Evolutionary conservation across 2,888 invertebrate genomes (phyloP).

Genomic region (Eutolmus rufibarbis): DNA sequence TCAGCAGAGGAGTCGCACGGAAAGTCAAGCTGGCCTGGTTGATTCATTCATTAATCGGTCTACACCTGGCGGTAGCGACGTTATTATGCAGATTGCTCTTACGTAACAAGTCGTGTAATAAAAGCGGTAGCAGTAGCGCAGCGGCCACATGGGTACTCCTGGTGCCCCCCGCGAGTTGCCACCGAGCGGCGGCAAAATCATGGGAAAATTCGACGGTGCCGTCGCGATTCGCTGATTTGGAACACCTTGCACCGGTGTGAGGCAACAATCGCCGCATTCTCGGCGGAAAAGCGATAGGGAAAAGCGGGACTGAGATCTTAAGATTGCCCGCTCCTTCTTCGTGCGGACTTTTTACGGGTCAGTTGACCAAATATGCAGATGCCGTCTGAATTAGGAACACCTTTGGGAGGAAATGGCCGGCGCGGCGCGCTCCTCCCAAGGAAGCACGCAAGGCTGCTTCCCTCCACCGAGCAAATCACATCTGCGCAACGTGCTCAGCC

Average conservation of each 20-base stretch:
- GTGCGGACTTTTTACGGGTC: background rate
- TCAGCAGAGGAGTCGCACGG: conserved; percentile 35
- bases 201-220: conserved; percentile 36
- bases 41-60: conserved; percentile 40
- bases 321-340: background rate
- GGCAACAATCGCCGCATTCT: background rate
- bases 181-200: conserved; percentile 16
- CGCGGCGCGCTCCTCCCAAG: background rate
- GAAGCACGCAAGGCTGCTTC: conserved; percentile 32
- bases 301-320: background rate
- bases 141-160: background rate
- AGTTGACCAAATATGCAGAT: conserved; percentile 32
- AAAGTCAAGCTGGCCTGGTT: conserved; percentile 16
- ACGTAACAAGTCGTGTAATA: conserved; percentile 34
- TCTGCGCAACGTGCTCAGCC: conserved; percentile 10
- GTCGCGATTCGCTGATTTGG: conserved; percentile 42
- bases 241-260: conserved; percentile 41
- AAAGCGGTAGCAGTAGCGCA: conserved; percentile 16
- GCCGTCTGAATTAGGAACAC: background rate
- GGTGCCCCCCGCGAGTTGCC: background rate
- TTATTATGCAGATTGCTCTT: conserved; percentile 37
- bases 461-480: conserved; percentile 10
- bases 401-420: background rate
- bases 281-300: background rate
- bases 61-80: conserved; percentile 31